Evolutionary conservation across 2,888 invertebrate genomes (phyloP).

Genomic region (Hydraecia micacea): DNA sequence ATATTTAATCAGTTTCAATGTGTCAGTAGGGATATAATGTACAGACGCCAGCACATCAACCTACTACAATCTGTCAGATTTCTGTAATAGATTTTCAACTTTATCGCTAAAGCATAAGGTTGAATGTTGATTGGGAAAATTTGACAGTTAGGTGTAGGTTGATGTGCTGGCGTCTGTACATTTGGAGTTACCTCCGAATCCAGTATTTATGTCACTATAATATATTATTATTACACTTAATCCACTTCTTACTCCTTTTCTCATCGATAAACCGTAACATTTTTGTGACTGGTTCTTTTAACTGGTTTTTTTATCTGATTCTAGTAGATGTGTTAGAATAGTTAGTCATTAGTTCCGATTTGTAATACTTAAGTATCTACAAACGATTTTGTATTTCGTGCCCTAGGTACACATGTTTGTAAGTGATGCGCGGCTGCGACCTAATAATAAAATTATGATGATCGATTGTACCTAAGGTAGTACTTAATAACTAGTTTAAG

Average conservation of each 20-base stretch:
- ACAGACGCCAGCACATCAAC: no score
- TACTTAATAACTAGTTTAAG: neutral
- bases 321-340: neutral
- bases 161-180: no score
- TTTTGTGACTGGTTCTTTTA: neutral
- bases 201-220: neutral
- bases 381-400: neutral
- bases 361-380: neutral
- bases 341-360: neutral
- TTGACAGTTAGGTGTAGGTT: no score
- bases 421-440: neutral
- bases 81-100: no score
- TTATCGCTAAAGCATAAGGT: no score
- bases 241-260: neutral
- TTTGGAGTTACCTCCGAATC: neutral
- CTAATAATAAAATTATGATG: slow-evolving; percentile 11
- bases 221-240: neutral
- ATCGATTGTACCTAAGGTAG: neutral
- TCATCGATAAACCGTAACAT: neutral
- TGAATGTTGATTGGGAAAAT: no score
- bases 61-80: no score
- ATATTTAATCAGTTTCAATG: neutral
- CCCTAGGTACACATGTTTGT: neutral
- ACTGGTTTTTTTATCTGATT: neutral
- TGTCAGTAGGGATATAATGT: neutral